phyloP scores from a whole-genome alignment of 2,797 vertebrate species.

The Numenius phaeopus region DNA sequence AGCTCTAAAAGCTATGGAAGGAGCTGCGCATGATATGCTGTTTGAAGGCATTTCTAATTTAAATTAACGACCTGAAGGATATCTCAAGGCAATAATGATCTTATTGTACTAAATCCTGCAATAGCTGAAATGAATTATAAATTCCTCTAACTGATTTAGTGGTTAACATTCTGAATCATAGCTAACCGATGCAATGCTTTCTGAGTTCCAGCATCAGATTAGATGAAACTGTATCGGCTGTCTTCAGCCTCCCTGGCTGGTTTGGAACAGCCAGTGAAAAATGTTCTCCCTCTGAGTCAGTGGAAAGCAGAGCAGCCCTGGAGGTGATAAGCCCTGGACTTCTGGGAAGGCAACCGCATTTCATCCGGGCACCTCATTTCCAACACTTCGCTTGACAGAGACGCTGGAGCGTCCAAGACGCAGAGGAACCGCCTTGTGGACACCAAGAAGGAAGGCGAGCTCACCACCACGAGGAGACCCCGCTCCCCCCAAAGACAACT shows the following conservation, averaged over 20 bases:
- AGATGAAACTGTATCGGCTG: slow-evolving; percentile 23
- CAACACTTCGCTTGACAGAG: background rate
- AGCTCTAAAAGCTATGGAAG: slow-evolving; percentile 27
- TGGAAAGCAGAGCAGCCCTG: background rate
- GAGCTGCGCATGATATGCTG: slow-evolving; percentile 17
- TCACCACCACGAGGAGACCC: background rate
- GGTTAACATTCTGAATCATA: slow-evolving; percentile 36
- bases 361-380: background rate
- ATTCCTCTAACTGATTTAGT: slow-evolving; percentile 50
- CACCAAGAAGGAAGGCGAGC: background rate
- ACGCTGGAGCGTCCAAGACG: background rate
- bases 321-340: background rate
- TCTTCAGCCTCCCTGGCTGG: background rate
- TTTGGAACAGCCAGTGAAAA: background rate
- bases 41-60: slow-evolving; percentile 61
- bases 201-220: slow-evolving; percentile 21
- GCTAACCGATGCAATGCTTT: background rate
- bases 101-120: slow-evolving; percentile 37
- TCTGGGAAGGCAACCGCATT: background rate
- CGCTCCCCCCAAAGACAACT: background rate
- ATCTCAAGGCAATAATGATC: slow-evolving; percentile 56
- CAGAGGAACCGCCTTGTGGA: background rate
- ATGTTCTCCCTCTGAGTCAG: background rate
- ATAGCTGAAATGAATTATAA: slow-evolving; percentile 57
- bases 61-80: slow-evolving; percentile 63